Percentiles rank a stretch among this genome's conserved stretches.
Evolutionary conservation across 2,113 vertebrate species (phyloP).

Genomic region (Aramus guarauna): DNA sequence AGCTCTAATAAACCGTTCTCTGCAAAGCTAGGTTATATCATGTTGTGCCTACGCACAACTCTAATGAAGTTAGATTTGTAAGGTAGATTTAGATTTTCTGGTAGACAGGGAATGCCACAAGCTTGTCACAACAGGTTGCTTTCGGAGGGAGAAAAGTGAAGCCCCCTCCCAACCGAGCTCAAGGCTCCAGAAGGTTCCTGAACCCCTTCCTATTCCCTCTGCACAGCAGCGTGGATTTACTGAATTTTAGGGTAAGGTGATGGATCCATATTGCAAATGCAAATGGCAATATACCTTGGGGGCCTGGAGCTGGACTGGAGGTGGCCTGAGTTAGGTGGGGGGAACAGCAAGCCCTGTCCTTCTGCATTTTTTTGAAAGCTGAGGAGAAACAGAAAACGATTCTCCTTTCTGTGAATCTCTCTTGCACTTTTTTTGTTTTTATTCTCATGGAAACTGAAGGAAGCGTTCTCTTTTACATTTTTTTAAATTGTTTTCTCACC

Average conservation of each 20-base stretch:
- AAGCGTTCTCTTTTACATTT: neutral
- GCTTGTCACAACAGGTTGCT: neutral
- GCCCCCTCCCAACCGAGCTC: neutral
- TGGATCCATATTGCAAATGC: neutral
- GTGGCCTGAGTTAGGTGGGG: neutral
- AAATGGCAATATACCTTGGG: neutral
- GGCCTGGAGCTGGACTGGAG: neutral
- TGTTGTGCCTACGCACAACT: neutral
- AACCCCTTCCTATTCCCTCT: neutral
- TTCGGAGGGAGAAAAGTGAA: neutral
- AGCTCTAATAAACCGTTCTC: neutral
- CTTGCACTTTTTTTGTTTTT: neutral
- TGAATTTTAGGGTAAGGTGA: neutral
- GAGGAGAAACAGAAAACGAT: neutral
- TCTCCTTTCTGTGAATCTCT: neutral
- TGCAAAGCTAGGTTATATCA: neutral
- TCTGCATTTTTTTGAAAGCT: neutral
- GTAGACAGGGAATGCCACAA: neutral
- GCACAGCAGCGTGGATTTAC: neutral
- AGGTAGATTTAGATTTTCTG: neutral
- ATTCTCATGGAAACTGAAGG: neutral
- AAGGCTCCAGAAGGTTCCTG: neutral
- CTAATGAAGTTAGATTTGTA: neutral
- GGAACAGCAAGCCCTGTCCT: neutral
- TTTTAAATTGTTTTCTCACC: neutral